Conservation (phyloP, 30 jellyfish, hydroid and myxozoan genomes). For the Pelagia noctiluca region DNA sequence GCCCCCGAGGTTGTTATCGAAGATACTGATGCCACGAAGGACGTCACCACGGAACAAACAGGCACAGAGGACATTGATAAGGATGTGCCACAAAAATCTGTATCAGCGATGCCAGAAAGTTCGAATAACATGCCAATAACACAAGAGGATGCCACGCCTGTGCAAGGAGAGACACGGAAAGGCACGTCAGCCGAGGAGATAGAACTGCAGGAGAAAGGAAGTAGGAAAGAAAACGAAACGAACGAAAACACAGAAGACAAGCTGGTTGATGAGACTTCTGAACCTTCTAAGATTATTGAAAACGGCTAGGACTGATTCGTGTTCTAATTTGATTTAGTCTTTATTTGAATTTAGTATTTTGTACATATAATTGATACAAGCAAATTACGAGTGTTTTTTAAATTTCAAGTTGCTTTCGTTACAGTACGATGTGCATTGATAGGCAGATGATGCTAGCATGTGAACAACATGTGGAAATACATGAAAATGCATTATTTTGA, state of each 20-base stretch:
- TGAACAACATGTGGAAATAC: no score
- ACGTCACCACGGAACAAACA: not conserved
- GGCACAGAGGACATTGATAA: not conserved
- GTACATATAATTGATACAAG: not conserved
- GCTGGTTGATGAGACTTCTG: constrained; percentile 47
- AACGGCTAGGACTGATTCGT: not conserved
- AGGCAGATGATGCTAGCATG: no score
- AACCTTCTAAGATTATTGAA: constrained; percentile 10
- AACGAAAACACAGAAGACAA: constrained; percentile 50
- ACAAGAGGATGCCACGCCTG: constrained; percentile 16
- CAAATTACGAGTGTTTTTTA: no score
- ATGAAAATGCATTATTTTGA: no score
- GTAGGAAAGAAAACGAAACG: constrained; percentile 5
- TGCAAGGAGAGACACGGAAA: not conserved
- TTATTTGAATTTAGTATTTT: not conserved
- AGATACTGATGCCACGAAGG: not conserved
- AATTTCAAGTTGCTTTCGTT: no score
- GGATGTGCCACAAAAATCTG: no score
- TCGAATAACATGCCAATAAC: constrained; percentile 16
- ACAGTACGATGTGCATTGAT: no score
- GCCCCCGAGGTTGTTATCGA: not conserved
- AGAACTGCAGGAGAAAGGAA: constrained; percentile 23
- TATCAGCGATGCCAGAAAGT: constrained; percentile 40
- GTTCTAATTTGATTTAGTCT: not conserved
- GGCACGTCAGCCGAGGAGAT: constrained; percentile 29